phyloP scores from a whole-genome alignment of 2,113 vertebrate genomes.

The Bos javanicus region DNA sequence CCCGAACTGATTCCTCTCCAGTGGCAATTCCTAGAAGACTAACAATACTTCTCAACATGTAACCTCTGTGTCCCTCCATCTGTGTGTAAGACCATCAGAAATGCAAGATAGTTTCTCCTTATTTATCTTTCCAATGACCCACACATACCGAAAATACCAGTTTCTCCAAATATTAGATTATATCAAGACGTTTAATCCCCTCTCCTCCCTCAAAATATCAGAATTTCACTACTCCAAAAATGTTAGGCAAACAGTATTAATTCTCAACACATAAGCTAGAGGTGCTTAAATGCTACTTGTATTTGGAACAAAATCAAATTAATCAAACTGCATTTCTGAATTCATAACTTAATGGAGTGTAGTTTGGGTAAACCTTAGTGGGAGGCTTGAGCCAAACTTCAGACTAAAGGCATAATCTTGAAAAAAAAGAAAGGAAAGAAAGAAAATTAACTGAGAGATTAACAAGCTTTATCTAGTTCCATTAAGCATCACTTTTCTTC shows the following conservation, averaged over 20 bases:
- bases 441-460: constrained; percentile 35
- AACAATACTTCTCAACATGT: background rate
- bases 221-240: background rate
- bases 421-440: background rate
- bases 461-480: constrained; percentile 13
- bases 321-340: background rate
- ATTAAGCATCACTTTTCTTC: background rate
- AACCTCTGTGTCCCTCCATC: accelerated
- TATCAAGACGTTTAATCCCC: background rate
- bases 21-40: background rate
- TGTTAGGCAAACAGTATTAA: background rate
- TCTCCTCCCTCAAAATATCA: background rate
- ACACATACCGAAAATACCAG: background rate
- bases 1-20: background rate
- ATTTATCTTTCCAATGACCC: background rate
- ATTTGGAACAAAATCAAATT: constrained; percentile 3
- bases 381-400: background rate
- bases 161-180: background rate
- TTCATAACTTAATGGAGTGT: background rate
- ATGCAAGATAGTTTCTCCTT: background rate
- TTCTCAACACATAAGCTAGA: background rate
- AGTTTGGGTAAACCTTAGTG: background rate
- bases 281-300: background rate
- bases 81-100: background rate
- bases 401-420: background rate